Conservation (phyloP, 2,888 invertebrate species). For the Ophioninae sp. region DNA sequence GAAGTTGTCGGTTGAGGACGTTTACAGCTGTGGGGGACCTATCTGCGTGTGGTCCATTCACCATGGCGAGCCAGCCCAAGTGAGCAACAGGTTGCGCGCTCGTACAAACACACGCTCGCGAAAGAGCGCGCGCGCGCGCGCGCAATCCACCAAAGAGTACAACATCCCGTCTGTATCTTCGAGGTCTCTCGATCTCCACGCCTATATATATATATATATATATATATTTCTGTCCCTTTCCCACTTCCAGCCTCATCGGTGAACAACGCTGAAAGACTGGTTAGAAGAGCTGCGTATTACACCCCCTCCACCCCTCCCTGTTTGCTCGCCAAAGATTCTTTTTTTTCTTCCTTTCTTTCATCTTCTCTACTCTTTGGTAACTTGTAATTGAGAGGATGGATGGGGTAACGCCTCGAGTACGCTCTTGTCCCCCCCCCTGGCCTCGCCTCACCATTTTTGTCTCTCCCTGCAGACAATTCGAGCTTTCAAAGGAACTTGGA, state of each 20-base stretch:
- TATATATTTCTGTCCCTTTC: conserved; percentile 36
- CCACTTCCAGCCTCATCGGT: conserved; percentile 58
- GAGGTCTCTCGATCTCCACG: conserved; percentile 60
- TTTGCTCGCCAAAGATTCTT: conserved; percentile 12
- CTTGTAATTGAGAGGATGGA: conserved; percentile 28
- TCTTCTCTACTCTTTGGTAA: not conserved
- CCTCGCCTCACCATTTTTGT: not conserved
- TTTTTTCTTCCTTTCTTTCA: conserved; percentile 7
- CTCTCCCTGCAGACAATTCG: not conserved
- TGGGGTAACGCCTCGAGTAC: not conserved
- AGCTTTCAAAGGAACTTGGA: not conserved
- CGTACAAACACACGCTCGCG: conserved; percentile 16
- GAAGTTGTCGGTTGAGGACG: conserved; percentile 80
- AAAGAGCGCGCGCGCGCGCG: not conserved
- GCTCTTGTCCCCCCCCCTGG: not conserved
- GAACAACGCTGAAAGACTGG: conserved; percentile 72
- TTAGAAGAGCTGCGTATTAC: conserved; percentile 74
- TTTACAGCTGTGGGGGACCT: conserved; percentile 78
- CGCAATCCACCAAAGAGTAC: not conserved
- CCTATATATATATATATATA: conserved; percentile 30
- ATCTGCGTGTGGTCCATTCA: conserved; percentile 80
- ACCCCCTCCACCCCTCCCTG: conserved; percentile 63
- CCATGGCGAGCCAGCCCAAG: conserved; percentile 54
- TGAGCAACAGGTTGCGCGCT: conserved; percentile 58
- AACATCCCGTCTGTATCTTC: conserved; percentile 21